Percentiles rank a stretch among this genome's conserved stretches.
phyloP scores from a whole-genome alignment of 2,113 vertebrate genomes.

The Cyphomyrus plagiostoma region DNA sequence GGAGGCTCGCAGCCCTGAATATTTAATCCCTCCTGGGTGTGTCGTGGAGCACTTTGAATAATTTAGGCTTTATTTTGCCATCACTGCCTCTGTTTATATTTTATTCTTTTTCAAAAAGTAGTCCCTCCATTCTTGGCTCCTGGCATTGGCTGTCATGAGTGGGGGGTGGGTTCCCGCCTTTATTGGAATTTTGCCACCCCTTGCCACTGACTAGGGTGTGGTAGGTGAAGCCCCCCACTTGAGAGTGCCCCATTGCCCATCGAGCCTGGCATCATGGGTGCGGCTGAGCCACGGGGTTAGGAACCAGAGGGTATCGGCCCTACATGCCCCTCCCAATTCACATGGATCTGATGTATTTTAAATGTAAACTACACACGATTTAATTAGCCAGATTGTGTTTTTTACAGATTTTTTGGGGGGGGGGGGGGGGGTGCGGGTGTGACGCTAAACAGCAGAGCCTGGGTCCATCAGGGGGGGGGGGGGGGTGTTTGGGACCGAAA shows the following conservation, averaged over 20 bases:
- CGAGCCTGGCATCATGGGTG: not conserved
- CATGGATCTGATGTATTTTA: constrained; percentile 3
- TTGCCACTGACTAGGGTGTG: not conserved
- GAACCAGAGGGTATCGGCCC: not conserved
- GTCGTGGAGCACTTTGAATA: not conserved
- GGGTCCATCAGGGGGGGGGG: not conserved
- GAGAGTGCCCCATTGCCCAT: constrained; percentile 24
- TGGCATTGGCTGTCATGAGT: not conserved
- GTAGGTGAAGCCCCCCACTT: not conserved
- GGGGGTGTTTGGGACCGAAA: not conserved
- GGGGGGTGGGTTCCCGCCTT: not conserved
- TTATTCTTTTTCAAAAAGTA: constrained; percentile 3
- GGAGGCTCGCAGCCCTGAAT: not conserved
- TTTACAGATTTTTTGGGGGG: not conserved
- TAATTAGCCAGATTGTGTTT: too few species aligned
- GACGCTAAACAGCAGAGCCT: not conserved
- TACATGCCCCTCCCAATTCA: not conserved
- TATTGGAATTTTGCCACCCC: not conserved
- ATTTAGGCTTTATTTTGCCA: not conserved
- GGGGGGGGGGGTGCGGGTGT: not conserved
- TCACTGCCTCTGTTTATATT: not conserved
- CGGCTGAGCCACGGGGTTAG: not conserved
- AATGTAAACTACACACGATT: not conserved
- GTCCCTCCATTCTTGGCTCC: not conserved
- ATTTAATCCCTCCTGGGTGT: not conserved